phyloP scores from a whole-genome alignment of 2,797 vertebrate species.

The Peromyscus nudipes region DNA sequence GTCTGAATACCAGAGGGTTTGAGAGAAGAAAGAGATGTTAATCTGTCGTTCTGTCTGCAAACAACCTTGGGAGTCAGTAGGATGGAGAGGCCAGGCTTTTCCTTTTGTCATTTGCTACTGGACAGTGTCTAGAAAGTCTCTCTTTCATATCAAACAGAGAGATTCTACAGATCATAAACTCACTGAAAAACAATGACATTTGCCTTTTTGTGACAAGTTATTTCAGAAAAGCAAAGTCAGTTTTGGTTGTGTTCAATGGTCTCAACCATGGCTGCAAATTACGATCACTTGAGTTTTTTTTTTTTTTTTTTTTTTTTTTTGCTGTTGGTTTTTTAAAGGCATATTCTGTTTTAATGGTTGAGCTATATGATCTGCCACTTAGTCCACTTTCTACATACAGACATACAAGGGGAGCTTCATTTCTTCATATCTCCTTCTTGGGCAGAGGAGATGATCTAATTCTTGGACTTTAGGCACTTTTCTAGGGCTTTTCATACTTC shows the following conservation, averaged over 20 bases:
- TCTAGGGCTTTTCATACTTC: background rate
- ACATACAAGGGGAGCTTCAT: background rate
- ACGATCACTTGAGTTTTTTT: background rate
- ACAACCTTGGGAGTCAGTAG: background rate
- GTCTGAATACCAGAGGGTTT: conserved; percentile 63
- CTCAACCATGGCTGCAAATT: background rate
- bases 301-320: background rate
- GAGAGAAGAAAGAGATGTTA: conserved; percentile 72
- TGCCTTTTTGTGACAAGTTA: conserved; percentile 12
- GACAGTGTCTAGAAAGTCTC: background rate
- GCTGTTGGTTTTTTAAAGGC: background rate
- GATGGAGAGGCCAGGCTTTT: background rate
- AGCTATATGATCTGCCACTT: background rate
- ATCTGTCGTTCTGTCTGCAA: conserved; percentile 12
- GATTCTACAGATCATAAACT: background rate
- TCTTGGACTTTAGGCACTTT: background rate
- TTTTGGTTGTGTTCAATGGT: background rate
- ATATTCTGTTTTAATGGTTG: background rate
- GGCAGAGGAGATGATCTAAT: background rate
- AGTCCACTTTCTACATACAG: background rate
- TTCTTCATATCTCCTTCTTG: background rate
- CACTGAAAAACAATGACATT: background rate
- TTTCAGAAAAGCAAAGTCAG: background rate
- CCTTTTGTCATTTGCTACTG: background rate
- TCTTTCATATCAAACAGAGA: background rate